Percentiles rank a stretch among this genome's conserved stretches.
These are phyloP conservation scores for Fissipunctia ypsillon DNA, from an alignment of 2,888 invertebrate species.

Conservation along the genomic window DNA sequence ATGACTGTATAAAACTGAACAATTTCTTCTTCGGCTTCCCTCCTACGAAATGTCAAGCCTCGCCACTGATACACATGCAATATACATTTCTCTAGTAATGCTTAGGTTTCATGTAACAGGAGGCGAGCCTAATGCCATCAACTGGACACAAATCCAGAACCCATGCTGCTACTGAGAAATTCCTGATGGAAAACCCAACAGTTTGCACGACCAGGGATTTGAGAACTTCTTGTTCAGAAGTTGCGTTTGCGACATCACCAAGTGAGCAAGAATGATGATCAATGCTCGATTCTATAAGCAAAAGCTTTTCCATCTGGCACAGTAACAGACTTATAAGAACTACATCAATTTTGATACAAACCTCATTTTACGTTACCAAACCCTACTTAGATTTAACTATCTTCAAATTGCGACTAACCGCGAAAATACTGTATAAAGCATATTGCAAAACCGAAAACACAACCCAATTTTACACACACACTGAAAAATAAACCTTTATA, in stretches of 20 bases:
- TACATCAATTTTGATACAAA: constrained; percentile 27
- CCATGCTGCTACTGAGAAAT: no score
- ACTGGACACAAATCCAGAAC: no score
- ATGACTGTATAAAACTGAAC: no score
- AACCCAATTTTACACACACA: constrained; percentile 10
- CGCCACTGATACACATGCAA: no score
- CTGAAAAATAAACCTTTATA: constrained; percentile 15
- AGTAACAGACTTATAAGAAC: background rate
- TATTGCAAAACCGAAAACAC: constrained; percentile 50
- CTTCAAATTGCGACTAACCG: constrained; percentile 55
- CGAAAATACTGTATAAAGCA: constrained; percentile 54
- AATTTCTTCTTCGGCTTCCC: no score
- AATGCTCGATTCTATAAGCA: background rate
- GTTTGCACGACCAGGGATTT: no score
- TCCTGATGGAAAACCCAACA: no score
- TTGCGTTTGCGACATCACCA: background rate
- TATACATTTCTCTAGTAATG: no score
- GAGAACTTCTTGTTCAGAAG: no score
- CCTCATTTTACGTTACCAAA: constrained; percentile 46
- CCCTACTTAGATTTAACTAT: constrained; percentile 43
- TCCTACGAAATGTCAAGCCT: no score
- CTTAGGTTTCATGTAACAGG: no score
- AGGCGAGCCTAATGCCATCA: no score
- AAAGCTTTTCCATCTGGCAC: background rate
- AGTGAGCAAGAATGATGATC: background rate